phyloP scores from a whole-genome alignment of 1,140 invertebrate genomes.

The Drosophila simulans region DNA sequence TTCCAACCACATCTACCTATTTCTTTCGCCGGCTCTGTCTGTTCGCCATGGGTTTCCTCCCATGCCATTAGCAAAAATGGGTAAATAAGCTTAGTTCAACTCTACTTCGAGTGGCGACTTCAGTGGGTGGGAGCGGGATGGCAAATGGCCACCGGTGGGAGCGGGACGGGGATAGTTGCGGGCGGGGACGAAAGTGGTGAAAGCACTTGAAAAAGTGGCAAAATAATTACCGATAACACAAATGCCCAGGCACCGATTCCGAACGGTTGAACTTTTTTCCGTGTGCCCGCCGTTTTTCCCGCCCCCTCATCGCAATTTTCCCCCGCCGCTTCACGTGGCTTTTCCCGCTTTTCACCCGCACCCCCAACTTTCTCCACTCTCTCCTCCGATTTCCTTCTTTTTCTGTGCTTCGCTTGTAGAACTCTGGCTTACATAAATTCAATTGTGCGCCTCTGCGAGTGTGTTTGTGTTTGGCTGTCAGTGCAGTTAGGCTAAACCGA shows the following conservation, averaged over 20 bases:
- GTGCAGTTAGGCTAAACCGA: slow-evolving; percentile 64
- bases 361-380: too few relatives aligned
- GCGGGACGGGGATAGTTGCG: neutral
- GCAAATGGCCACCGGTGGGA: neutral
- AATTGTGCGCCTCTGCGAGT: slow-evolving; percentile 53
- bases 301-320: neutral
- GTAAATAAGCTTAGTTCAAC: slow-evolving; percentile 39
- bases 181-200: slow-evolving; percentile 32
- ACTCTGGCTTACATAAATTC: slow-evolving; percentile 65
- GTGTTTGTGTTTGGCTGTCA: slow-evolving; percentile 48
- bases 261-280: slow-evolving; percentile 28
- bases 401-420: slow-evolving; percentile 18
- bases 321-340: neutral
- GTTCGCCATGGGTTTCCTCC: slow-evolving; percentile 9
- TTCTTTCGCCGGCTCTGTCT: slow-evolving; percentile 8
- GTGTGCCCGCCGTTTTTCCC: neutral
- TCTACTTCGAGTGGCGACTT: slow-evolving; percentile 1
- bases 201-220: slow-evolving; percentile 65
- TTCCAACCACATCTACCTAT: neutral
- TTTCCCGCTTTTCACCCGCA: neutral
- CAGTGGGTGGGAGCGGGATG: neutral
- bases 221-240: slow-evolving; percentile 71
- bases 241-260: slow-evolving; percentile 34
- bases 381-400: neutral
- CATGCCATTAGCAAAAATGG: slow-evolving; percentile 35